phyloP scores from a whole-genome alignment of 2,888 invertebrate genomes.

The Ormyrus rosae region DNA sequence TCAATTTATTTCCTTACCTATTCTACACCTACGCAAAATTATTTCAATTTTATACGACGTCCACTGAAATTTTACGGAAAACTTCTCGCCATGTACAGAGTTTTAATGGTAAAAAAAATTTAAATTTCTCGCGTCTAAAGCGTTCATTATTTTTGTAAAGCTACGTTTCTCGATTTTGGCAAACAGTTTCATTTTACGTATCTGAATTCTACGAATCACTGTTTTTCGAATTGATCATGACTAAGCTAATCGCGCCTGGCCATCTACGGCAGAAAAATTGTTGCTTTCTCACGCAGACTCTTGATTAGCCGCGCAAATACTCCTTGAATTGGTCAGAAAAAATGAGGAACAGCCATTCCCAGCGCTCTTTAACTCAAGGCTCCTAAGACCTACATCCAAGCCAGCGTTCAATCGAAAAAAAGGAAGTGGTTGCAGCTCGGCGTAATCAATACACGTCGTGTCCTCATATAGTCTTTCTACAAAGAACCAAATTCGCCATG shows the following conservation, averaged over 20 bases:
- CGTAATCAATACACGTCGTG: conserved; percentile 53
- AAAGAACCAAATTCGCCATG: conserved; percentile 39
- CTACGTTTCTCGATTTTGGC: too few species aligned
- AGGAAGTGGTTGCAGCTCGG: conserved; percentile 26
- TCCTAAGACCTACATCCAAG: background rate
- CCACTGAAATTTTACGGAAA: too few species aligned
- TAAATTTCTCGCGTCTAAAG: too few species aligned
- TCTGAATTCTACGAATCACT: background rate
- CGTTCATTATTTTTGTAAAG: too few species aligned
- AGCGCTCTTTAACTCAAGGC: background rate
- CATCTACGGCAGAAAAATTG: conserved; percentile 9
- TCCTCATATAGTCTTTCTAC: conserved; percentile 15
- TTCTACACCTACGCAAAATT: too few species aligned
- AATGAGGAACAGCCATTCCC: background rate
- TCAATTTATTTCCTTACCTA: too few species aligned
- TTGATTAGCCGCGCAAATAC: too few species aligned
- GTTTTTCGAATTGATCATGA: background rate
- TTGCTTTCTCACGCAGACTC: background rate
- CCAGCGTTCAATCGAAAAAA: background rate
- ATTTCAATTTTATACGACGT: too few species aligned
- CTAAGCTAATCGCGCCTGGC: background rate
- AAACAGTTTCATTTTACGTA: too few species aligned
- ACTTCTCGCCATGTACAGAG: too few species aligned
- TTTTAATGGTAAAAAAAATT: too few species aligned
- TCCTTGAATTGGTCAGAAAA: background rate